Base-by-base conservation (phyloP, 2,797 vertebrate genomes). In the Octomys mimax region DNA sequence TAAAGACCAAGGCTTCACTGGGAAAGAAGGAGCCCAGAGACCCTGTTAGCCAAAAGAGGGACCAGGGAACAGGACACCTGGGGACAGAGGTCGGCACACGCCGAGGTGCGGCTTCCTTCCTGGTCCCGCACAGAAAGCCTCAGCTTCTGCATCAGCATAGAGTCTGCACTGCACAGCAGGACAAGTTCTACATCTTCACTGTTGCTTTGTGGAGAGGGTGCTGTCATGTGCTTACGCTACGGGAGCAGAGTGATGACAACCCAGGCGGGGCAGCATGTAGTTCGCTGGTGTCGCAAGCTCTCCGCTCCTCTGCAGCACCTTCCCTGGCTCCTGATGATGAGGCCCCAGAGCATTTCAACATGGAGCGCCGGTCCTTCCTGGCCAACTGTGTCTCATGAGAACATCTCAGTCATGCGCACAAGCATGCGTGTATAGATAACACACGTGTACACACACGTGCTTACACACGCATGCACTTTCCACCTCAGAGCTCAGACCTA, bases 241-340 rank as follows among this genome's bases (percentile, higher is more conserved):
- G 89, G 61, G 89, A 96, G 78, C 80, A 84, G 46, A 64, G 61
- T 24, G 64, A 83, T n/a, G n/a, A 28, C 86, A 86, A 54, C 6
- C 52, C 87, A 89, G 42, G 28, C 22, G 66, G 26, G 16, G 52
- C 39, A 92, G 92, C 73, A 70, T n/a, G 28, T 21, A 64, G 62
- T 42, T 70, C 61, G 39, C 54, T 46, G 16, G 10, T 84, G 71
- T 77, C n/a, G 52, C 46, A 13, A 2, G 46, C 64, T 92, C 62
- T 22, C 68, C 33, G 66, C 26, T 59, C 24, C 54, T 64, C 78
- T 42, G 49, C 22, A 39, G 71, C 31, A 57, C n/a, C 49, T 73
- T 49, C 61, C 3, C 24, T 22, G 57, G 21, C n/a, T 18, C 16
- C 21, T 6, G 9, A 26, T 31, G 10, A 4, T 21, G 19, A 49